phyloP scores from a whole-genome alignment of 1,140 invertebrate species.

The Grapholita molesta region DNA sequence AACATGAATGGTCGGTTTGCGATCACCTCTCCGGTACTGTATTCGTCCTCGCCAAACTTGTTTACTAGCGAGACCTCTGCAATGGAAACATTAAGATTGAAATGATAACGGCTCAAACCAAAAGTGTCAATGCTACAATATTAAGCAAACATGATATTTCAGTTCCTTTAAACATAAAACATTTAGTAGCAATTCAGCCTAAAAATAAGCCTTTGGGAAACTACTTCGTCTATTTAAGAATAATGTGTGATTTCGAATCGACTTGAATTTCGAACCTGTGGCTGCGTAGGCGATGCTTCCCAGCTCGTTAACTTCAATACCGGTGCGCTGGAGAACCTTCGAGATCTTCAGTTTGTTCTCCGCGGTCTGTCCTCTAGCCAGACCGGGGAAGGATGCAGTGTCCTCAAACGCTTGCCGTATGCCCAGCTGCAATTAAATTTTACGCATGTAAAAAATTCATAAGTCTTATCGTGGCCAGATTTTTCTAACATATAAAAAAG shows the following conservation, averaged over 20 bases:
- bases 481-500: no score
- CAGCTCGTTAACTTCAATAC: conserved; percentile 90
- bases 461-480: no score
- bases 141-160: no score
- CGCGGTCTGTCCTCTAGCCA: conserved; percentile 77
- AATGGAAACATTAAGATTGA: conserved; percentile 32
- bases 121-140: no score
- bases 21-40: conserved; percentile 41
- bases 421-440: conserved; percentile 79
- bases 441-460: no score
- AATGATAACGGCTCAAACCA: no score
- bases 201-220: no score
- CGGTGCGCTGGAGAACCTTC: conserved; percentile 88
- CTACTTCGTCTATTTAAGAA: no score
- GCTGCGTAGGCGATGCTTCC: conserved; percentile 88
- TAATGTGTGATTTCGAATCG: no score
- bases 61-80: conserved; percentile 84
- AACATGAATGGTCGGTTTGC: conserved; percentile 88
- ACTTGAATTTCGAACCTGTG: conserved; percentile 81
- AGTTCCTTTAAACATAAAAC: no score
- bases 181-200: no score
- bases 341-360: conserved; percentile 81
- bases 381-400: conserved; percentile 82
- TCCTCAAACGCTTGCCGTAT: conserved; percentile 84
- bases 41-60: conserved; percentile 82